Evolutionary conservation across 1,140 invertebrate genomes (phyloP).

Genomic region (Augochlora pura): DNA sequence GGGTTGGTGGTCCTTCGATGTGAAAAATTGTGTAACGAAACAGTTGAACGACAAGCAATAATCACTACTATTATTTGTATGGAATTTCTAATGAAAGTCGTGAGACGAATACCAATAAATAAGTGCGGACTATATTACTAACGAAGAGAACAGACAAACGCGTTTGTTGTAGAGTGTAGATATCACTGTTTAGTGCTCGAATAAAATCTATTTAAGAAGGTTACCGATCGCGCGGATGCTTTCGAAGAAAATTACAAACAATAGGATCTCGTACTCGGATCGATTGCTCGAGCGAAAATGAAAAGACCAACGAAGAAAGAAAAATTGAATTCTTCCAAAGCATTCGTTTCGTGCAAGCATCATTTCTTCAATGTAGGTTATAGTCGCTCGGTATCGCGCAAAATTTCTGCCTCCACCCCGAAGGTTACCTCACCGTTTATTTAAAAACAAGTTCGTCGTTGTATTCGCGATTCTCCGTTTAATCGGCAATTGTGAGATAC

Average conservation of each 20-base stretch:
- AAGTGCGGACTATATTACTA: constrained; percentile 33
- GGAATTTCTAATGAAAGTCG: constrained; percentile 9
- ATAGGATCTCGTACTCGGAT: too few relatives aligned
- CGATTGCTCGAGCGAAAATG: too few relatives aligned
- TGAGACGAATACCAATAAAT: constrained; percentile 29
- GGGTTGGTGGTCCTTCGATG: not conserved
- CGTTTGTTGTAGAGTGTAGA: constrained; percentile 67
- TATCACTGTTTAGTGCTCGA: constrained; percentile 68
- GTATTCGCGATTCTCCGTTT: not conserved
- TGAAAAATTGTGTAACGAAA: not conserved
- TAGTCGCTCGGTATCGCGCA: not conserved
- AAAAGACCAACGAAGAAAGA: too few relatives aligned
- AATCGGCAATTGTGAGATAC: not conserved
- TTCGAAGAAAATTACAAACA: constrained; percentile 8
- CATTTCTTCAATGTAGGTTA: constrained; percentile 6
- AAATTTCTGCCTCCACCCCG: not conserved
- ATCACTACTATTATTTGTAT: constrained; percentile 30
- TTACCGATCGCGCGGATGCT: not conserved
- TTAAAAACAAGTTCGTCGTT: not conserved
- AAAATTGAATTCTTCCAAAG: constrained; percentile 9
- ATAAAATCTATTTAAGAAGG: constrained; percentile 70
- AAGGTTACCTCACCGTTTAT: not conserved
- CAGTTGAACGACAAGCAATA: constrained; percentile 40
- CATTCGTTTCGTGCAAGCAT: not conserved
- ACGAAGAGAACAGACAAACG: constrained; percentile 32